Conservation (phyloP, 2,113 vertebrate genomes). For the Tachycineta bicolor region DNA sequence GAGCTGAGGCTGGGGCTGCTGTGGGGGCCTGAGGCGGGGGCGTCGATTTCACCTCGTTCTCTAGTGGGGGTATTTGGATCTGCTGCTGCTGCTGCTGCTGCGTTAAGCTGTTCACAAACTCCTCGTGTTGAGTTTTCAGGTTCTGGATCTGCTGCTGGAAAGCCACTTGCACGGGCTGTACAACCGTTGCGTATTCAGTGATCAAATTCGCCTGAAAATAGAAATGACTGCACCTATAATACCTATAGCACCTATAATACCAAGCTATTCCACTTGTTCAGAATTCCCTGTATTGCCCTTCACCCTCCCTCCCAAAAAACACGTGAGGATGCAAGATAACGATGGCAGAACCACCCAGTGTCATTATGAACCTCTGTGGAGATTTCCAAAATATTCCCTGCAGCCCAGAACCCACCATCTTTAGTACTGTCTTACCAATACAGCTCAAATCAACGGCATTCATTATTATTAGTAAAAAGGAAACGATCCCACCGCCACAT, state of each 20-base stretch:
- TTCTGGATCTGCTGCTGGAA: conserved; percentile 97
- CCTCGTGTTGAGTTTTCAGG: conserved; percentile 91
- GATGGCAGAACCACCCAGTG: neutral
- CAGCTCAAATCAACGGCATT: neutral
- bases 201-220: conserved; percentile 87
- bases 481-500: neutral
- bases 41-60: conserved; percentile 73
- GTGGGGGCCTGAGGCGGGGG: conserved; percentile 64
- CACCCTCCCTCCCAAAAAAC: neutral
- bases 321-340: accelerated
- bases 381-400: neutral
- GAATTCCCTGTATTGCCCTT: neutral
- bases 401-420: neutral
- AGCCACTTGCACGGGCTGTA: conserved; percentile 92
- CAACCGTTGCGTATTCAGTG: conserved; percentile 86
- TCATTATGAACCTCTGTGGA: accelerated
- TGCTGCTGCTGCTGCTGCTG: conserved; percentile 75
- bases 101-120: conserved; percentile 88
- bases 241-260: neutral
- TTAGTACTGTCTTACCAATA: neutral
- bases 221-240: neutral
- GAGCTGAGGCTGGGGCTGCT: conserved; percentile 60
- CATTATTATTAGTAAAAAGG: neutral
- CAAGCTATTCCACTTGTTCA: neutral
- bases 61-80: conserved; percentile 70